These are phyloP conservation scores for Origma solitaria DNA, from an alignment of 2,113 vertebrate species.

Conservation along the genomic window DNA sequence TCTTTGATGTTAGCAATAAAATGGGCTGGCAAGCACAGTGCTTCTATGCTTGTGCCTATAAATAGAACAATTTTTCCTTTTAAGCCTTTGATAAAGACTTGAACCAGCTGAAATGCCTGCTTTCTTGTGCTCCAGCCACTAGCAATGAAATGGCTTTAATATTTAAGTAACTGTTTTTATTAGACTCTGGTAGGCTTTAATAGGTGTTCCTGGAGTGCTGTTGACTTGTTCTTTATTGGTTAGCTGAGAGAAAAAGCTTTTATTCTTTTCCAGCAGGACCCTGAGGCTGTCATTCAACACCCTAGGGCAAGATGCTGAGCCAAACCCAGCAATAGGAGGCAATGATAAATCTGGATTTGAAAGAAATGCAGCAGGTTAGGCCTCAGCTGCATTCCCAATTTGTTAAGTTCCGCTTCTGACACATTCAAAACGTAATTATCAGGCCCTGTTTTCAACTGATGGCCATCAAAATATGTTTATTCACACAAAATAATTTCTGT, in stretches of 20 bases:
- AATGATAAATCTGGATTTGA: background rate
- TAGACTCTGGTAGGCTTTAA: slow-evolving; percentile 36
- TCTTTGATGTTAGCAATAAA: slow-evolving; percentile 2
- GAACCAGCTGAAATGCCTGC: background rate
- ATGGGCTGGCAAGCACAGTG: background rate
- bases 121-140: slow-evolving; percentile 9
- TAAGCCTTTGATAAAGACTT: background rate
- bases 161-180: slow-evolving; percentile 52
- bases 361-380: background rate
- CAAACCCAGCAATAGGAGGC: background rate
- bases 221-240: slow-evolving; percentile 32
- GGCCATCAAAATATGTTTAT: background rate
- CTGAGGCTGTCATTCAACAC: slow-evolving; percentile 22
- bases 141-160: slow-evolving; percentile 34
- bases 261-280: slow-evolving; percentile 27
- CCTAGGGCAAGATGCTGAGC: background rate
- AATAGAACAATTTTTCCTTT: slow-evolving; percentile 15
- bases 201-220: slow-evolving; percentile 39
- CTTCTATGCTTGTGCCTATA: background rate
- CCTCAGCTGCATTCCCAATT: background rate
- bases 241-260: slow-evolving; percentile 33
- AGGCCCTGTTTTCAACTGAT: background rate
- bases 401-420: background rate
- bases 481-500: background rate
- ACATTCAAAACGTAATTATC: background rate